phyloP scores from a whole-genome alignment of 2,797 vertebrate genomes.

The Protosalanx chinensis region DNA sequence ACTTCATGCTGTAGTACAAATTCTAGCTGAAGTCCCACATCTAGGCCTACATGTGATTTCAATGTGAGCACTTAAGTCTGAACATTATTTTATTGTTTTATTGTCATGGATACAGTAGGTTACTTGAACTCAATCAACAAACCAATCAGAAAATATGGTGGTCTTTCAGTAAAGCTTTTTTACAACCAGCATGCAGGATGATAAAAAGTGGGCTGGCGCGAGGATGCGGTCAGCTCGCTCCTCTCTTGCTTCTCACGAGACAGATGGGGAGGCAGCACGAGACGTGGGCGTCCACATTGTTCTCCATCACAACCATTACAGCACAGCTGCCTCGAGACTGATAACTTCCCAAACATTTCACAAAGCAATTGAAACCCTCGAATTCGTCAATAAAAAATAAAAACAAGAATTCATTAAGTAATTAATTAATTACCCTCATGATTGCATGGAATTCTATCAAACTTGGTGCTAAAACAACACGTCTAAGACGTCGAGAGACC shows the following conservation, averaged over 20 bases:
- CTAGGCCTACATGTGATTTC: background rate
- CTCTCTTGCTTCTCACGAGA: background rate
- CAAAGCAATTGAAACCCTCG: background rate
- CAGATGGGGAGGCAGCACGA: background rate
- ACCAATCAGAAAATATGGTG: too few species aligned
- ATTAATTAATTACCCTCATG: too few species aligned
- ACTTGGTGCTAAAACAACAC: background rate
- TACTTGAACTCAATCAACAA: too few species aligned
- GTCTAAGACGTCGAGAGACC: background rate
- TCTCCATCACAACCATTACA: too few species aligned
- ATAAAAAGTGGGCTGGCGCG: conserved; percentile 30
- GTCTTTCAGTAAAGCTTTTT: conserved; percentile 42
- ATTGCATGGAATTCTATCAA: too few species aligned
- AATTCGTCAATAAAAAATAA: background rate
- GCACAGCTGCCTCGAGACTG: too few species aligned
- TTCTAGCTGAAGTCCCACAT: background rate
- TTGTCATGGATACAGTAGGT: too few species aligned
- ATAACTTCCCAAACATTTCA: background rate
- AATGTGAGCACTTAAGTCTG: background rate
- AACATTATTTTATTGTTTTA: too few species aligned
- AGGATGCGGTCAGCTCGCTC: background rate
- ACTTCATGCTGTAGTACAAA: background rate
- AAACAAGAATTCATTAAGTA: too few species aligned
- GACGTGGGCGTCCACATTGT: too few species aligned
- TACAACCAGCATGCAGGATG: conserved; percentile 45